Percentiles rank a stretch among this genome's conserved stretches.
phyloP scores from a whole-genome alignment of 2,113 vertebrate genomes.

The Illadopsis cleaveri region DNA sequence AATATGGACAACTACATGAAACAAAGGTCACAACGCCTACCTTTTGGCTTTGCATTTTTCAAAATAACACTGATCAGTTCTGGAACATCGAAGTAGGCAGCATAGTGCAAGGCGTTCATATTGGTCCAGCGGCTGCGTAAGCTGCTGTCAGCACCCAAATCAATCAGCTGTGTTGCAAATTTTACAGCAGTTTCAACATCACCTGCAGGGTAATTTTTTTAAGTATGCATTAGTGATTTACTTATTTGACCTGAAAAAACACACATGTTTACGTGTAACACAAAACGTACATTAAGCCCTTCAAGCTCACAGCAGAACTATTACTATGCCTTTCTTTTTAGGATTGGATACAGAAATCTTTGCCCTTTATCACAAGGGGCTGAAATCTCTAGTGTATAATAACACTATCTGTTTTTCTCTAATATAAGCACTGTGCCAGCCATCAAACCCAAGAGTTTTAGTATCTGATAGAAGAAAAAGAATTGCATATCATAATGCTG shows the following conservation, averaged over 20 bases:
- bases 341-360: not conserved
- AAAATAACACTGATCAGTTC: constrained; percentile 88
- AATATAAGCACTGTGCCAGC: not conserved
- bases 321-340: not conserved
- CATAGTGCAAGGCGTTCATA: constrained; percentile 98
- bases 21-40: constrained; percentile 65
- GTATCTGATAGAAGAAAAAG: not conserved
- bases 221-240: not conserved
- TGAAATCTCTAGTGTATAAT: not conserved
- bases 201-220: constrained; percentile 73
- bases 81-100: constrained; percentile 96
- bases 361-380: not conserved
- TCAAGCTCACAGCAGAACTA: not conserved
- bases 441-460: not conserved
- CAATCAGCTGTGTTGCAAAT: constrained; percentile 87
- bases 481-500: not conserved
- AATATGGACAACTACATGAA: not conserved
- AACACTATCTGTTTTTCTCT: not conserved
- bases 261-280: not conserved
- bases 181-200: constrained; percentile 87
- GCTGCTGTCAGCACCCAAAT: constrained; percentile 87
- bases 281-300: not conserved
- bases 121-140: constrained; percentile 97
- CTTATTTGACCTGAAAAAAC: not conserved
- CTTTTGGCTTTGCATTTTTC: constrained; percentile 89